Conservation (phyloP, 2,113 vertebrate species). For the Pavo muticus region DNA sequence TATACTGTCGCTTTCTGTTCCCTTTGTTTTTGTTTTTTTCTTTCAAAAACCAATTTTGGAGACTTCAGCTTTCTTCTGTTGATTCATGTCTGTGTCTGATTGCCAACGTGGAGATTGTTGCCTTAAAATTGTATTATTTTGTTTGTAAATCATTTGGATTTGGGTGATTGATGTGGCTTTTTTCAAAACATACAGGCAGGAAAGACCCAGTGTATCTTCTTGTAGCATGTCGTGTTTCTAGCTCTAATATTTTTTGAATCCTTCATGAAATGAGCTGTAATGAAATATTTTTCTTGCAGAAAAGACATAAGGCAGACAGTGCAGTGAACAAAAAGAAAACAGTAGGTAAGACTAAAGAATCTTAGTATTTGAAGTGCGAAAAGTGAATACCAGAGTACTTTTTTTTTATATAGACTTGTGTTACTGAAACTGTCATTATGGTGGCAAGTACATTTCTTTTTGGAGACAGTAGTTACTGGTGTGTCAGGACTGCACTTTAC, state of each 20-base stretch:
- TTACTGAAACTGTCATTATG: background rate
- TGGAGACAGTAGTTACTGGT: background rate
- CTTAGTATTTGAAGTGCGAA: background rate
- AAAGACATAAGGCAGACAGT: slow-evolving; percentile 98
- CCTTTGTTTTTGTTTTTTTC: background rate
- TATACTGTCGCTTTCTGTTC: accelerated
- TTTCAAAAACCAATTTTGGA: background rate
- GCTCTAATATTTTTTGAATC: background rate
- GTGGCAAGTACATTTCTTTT: background rate
- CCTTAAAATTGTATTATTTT: background rate
- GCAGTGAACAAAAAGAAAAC: slow-evolving; percentile 98
- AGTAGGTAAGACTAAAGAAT: slow-evolving; percentile 82
- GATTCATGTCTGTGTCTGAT: background rate
- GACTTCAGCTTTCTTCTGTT: background rate
- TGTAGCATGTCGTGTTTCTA: background rate
- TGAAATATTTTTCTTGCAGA: slow-evolving; percentile 80
- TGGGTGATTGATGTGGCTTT: background rate
- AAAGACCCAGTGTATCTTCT: background rate
- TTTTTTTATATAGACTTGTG: background rate
- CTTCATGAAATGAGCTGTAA: slow-evolving; percentile 10
- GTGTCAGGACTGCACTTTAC: background rate
- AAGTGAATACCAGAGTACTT: background rate
- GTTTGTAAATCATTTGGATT: background rate
- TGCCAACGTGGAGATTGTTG: background rate
- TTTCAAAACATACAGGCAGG: background rate